Base-by-base conservation (phyloP, 2,888 invertebrate genomes). In the Dichetophora obliterata region DNA sequence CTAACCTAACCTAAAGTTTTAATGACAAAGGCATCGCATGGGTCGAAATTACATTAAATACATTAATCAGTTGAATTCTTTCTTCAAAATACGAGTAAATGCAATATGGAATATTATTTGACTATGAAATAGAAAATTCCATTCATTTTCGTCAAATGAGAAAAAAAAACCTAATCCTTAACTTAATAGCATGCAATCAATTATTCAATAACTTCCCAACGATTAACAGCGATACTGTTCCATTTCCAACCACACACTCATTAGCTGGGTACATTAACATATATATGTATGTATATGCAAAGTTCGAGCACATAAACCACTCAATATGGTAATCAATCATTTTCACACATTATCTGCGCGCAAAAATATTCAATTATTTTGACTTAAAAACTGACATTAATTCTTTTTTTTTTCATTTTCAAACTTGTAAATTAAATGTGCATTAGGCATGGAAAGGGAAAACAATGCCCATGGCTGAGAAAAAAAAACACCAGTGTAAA, bases 331-430 rank as follows among this genome's bases (percentile, higher is more conserved):
- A 43, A 43, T 43, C 43, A 43, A 43, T 43, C 43, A 43, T 66
- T 31, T 70, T 24, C 48, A 27, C 37, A 63, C 57, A 59, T 68
- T 43, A 59, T 43, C 14, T 22, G 19, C 24, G 19, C 61, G 52
- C 52, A 63, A 73, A 70, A 73, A 75, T 75, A 71, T 75, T 77
- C 75, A 72, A 77, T 75, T 77, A 77, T 72, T 37, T 66, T 57
- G 65, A 72, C 71, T 75, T 65, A 75, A 43, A 43, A 77, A 72
- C 75, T 75, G 72, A 75, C 75, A 77, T 72, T 75, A 71, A 77
- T 77, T 72, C 66, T 37, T 77, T 77, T 37, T 77, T 37, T 43
- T 43, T 11, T 14, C 11, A 43, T 3, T 43, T 11, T 43, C 43
- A 43, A 43, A 43, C 43, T 43, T 43, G 43, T 11, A 11, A 43